phyloP scores from a whole-genome alignment of 2,888 invertebrate genomes.

The Calameuta filiformis region DNA sequence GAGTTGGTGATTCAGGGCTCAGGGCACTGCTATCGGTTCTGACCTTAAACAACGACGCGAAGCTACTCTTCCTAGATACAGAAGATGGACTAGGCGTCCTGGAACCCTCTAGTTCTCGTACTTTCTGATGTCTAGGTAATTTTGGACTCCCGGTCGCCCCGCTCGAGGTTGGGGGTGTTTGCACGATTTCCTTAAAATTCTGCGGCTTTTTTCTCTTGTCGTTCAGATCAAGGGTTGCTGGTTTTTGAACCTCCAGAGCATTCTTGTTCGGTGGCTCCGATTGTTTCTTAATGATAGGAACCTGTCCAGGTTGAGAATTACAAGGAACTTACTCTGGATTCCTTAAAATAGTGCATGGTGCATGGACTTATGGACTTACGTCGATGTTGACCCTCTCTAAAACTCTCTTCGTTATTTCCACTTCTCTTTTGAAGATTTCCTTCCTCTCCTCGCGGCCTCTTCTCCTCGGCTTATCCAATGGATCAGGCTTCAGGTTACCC shows the following conservation, averaged over 20 bases:
- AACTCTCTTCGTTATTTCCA: constrained; percentile 62
- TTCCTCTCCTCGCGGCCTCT: constrained; percentile 61
- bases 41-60: constrained; percentile 83
- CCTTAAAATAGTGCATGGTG: not conserved
- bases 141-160: constrained; percentile 53
- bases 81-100: constrained; percentile 77
- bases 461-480: constrained; percentile 72
- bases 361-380: constrained; percentile 36
- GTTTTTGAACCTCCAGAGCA: constrained; percentile 69
- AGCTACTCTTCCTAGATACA: constrained; percentile 81
- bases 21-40: constrained; percentile 64
- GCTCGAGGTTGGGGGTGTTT: constrained; percentile 48
- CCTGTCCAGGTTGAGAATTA: constrained; percentile 6
- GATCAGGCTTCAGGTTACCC: constrained; percentile 77
- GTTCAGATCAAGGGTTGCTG: constrained; percentile 71
- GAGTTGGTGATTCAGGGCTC: constrained; percentile 62
- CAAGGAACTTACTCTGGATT: not conserved
- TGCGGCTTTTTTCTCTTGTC: constrained; percentile 57
- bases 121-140: constrained; percentile 60
- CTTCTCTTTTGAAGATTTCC: constrained; percentile 62
- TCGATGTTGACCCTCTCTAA: constrained; percentile 62
- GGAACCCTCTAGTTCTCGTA: constrained; percentile 62
- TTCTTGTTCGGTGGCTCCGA: constrained; percentile 61
- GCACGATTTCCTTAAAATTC: constrained; percentile 52
- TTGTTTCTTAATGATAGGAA: constrained; percentile 24